These are phyloP conservation scores for Tolmerus cingulatus DNA, from an alignment of 2,888 invertebrate genomes.

Conservation along the genomic window DNA sequence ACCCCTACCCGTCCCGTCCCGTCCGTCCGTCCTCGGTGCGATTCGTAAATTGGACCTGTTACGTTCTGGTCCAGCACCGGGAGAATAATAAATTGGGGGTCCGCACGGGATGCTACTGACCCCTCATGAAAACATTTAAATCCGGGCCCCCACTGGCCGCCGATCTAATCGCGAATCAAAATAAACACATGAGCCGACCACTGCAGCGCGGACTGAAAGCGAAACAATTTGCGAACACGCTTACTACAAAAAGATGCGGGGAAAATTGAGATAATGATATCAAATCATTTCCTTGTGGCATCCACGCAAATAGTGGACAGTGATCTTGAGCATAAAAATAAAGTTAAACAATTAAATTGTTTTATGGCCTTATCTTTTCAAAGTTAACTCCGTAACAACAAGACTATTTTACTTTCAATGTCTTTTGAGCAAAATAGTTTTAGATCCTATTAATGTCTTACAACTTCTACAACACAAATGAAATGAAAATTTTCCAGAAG, in stretches of 20 bases:
- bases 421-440: too few species aligned
- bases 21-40: neutral
- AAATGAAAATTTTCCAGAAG: too few species aligned
- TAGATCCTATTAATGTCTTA: too few species aligned
- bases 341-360: neutral
- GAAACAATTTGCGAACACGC: neutral
- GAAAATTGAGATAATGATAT: neutral
- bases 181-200: neutral
- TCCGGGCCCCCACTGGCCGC: neutral
- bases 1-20: neutral
- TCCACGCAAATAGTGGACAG: neutral
- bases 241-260: neutral
- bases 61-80: neutral
- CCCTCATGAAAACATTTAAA: conserved; percentile 1
- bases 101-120: conserved; percentile 22
- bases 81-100: conserved; percentile 4
- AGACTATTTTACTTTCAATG: neutral
- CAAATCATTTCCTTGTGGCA: neutral
- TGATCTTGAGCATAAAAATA: neutral
- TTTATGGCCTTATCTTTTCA: neutral
- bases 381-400: neutral
- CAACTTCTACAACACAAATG: too few species aligned
- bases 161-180: neutral
- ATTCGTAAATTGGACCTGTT: conserved; percentile 34
- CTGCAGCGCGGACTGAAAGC: neutral